Evolutionary conservation across 2,113 vertebrate species (phyloP).

Genomic region (Herpetotheres cachinnans): DNA sequence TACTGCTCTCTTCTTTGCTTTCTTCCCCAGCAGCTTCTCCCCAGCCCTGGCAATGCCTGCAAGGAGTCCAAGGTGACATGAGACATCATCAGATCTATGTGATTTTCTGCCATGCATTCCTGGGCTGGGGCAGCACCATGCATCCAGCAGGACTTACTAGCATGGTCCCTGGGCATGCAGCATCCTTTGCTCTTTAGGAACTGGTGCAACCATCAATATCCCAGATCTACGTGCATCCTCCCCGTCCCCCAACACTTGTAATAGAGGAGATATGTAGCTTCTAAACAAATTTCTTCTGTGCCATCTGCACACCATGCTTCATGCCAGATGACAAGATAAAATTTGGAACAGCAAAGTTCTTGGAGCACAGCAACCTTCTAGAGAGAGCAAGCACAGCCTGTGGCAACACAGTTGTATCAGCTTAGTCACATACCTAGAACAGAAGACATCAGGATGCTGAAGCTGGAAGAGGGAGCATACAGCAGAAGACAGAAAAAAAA

Average conservation of each 20-base stretch:
- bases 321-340: slow-evolving; percentile 22
- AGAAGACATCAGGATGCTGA: not conserved
- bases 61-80: not conserved
- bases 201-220: not conserved
- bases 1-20: not conserved
- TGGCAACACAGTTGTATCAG: not conserved
- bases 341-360: slow-evolving; percentile 20
- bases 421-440: slow-evolving; percentile 19
- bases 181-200: not conserved
- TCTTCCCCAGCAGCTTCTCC: not conserved
- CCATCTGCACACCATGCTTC: slow-evolving; percentile 5
- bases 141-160: not conserved
- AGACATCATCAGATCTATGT: not conserved
- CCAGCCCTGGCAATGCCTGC: not conserved
- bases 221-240: not conserved
- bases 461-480: not conserved
- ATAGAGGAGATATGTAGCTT: not conserved
- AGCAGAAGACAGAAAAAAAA: not conserved
- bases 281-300: not conserved
- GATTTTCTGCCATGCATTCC: not conserved
- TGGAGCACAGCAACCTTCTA: not conserved
- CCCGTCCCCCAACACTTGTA: not conserved
- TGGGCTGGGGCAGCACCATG: not conserved
- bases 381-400: not conserved
- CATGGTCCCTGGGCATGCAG: not conserved